Evolutionary conservation across 2,797 vertebrate species (phyloP).

Genomic region (Staurois parvus): DNA sequence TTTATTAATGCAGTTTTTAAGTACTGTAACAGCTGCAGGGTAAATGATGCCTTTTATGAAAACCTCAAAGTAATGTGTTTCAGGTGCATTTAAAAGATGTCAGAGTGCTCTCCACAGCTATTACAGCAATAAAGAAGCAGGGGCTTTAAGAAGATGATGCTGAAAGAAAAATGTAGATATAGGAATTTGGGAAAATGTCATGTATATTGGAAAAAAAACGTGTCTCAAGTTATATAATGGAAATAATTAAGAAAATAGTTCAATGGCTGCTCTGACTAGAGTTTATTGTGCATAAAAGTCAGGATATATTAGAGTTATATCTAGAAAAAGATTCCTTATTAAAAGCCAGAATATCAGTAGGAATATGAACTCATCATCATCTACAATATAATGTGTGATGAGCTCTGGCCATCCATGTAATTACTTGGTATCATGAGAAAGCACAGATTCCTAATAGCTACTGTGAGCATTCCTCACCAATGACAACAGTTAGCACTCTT

Average conservation of each 20-base stretch:
- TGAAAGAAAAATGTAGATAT: slow-evolving; percentile 1
- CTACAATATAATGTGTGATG: too few relatives aligned
- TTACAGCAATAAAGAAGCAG: neutral
- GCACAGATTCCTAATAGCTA: too few relatives aligned
- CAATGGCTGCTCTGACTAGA: too few relatives aligned
- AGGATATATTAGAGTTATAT: too few relatives aligned
- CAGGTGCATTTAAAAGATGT: slow-evolving; percentile 30
- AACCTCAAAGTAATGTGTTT: slow-evolving; percentile 43
- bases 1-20: slow-evolving; percentile 29
- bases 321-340: too few relatives aligned
- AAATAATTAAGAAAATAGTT: neutral
- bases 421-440: too few relatives aligned
- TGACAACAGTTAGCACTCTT: too few relatives aligned
- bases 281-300: too few relatives aligned
- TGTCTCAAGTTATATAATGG: neutral
- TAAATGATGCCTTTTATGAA: slow-evolving; percentile 37
- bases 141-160: slow-evolving; percentile 5
- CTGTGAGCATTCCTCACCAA: too few relatives aligned
- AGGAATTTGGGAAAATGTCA: neutral
- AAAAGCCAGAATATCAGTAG: too few relatives aligned
- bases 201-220: neutral
- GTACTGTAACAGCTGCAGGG: slow-evolving; percentile 40
- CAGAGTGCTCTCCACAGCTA: slow-evolving; percentile 18
- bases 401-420: too few relatives aligned
- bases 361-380: too few relatives aligned